Evolutionary conservation across 30 jellyfish, hydroid and myxozoan genomes (phyloP).

Genomic region (Turritopsis dohrnii): DNA sequence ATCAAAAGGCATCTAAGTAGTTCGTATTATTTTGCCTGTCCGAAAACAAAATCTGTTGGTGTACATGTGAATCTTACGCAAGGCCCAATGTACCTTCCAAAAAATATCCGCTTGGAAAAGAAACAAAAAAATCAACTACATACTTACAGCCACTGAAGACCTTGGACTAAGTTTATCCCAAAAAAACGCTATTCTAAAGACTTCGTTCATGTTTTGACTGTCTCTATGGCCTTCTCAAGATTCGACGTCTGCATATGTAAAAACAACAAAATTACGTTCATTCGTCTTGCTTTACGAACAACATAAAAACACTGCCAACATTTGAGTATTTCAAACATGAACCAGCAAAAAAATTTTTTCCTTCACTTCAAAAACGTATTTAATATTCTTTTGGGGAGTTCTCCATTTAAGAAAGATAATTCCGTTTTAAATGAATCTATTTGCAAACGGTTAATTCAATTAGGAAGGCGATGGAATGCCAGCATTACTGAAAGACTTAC

Average conservation of each 20-base stretch:
- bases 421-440: neutral
- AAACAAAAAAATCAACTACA: neutral
- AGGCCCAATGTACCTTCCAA: too few species aligned
- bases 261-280: neutral
- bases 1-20: too few species aligned
- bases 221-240: neutral
- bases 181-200: neutral
- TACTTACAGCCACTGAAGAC: constrained; percentile 19
- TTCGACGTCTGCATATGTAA: neutral
- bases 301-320: too few species aligned
- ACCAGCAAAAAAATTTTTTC: neutral
- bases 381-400: neutral
- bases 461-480: neutral
- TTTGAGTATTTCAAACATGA: too few species aligned
- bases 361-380: neutral
- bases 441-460: neutral
- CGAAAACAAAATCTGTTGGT: too few species aligned
- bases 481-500: neutral
- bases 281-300: too few species aligned
- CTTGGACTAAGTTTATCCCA: neutral
- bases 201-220: neutral
- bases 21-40: too few species aligned
- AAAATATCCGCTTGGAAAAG: too few species aligned
- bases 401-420: neutral
- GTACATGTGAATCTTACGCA: too few species aligned